A percentile compares a stretch with the other conserved stretches of the same genome.
Evolutionary conservation across 1,140 invertebrate genomes (phyloP).

Genomic region (Caenorhabditis tropicalis): DNA sequence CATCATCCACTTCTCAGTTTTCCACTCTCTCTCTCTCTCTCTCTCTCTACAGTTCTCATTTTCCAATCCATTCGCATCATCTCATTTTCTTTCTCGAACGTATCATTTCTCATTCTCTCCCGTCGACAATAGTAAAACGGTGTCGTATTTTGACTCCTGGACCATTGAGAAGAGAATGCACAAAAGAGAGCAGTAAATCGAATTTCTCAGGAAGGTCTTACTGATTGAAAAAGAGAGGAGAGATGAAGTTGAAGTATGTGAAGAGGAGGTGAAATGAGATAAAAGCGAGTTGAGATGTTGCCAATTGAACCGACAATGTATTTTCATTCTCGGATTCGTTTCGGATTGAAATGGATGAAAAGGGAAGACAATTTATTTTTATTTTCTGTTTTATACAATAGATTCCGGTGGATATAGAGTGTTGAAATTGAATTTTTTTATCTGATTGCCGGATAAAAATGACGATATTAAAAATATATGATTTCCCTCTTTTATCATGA

Average conservation of each 20-base stretch:
- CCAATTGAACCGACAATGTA: conserved; percentile 11
- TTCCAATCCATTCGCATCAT: not conserved
- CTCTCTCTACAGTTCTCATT: conserved; percentile 14
- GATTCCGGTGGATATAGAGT: not conserved
- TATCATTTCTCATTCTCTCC: not conserved
- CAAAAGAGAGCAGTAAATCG: conserved; percentile 41
- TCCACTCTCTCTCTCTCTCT: not conserved
- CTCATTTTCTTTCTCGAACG: not conserved
- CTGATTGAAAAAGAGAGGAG: conserved; percentile 20
- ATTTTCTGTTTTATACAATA: not conserved
- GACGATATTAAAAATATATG: no score
- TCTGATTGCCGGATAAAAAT: no score
- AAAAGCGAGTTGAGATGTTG: not conserved
- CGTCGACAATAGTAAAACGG: not conserved
- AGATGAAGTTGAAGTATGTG: conserved; percentile 10
- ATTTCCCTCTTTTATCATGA: no score
- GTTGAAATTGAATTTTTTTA: not conserved
- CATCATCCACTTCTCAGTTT: not conserved
- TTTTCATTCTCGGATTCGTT: not conserved
- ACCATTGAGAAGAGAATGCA: not conserved
- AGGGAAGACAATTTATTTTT: not conserved
- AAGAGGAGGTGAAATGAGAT: conserved; percentile 15
- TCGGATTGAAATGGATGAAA: not conserved
- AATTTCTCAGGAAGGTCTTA: conserved; percentile 34
- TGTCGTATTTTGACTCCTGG: conserved; percentile 26